Evolutionary conservation across 1,140 invertebrate genomes (phyloP), one percentile per base, ranked within the genome.

Genomic region (Leptinotarsa defecta): DNA sequence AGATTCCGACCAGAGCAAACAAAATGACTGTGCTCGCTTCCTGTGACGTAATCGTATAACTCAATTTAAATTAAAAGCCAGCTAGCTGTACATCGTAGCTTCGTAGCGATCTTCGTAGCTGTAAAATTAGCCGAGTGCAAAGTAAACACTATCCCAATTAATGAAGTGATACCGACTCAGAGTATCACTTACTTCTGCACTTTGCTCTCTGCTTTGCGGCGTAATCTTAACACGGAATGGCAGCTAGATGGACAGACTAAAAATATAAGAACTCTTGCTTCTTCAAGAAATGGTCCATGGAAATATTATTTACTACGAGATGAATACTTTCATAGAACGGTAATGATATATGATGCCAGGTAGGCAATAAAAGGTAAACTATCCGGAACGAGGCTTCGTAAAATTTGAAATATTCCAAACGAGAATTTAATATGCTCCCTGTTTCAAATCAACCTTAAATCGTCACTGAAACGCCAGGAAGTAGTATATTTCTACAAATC

Each of bases 111-210:
- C 43, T 19, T 17, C 65, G 65, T 68, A 68, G 15, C 65, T 68
- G 65, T 68, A 68, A 68, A 68, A 43, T 68, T 68, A 43, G 65
- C 17, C 65, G 65, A 68, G 65, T 68, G 65, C 65, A 68, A 68
- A 68, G 65, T 68, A 68, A 68, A 68, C 65, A 68, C 24, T 27
- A 68, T 68, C 65, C 43, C 65, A 68, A 68, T 68, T 68, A 68
- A 68, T 68, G 65, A 68, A 68, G 65, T 68, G 65, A 68, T 68
- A 68, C 65, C 65, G 22, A 24, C 65, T 68, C 43, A 43, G 65
- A 68, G 43, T 27, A 68, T 24, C 19, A 68, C 43, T 68, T 43
- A 68, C 17, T 57, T 19, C 27, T 68, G 65, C 65, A 68, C 22
- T 68, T 68, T 43, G 19, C 65, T 27, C 65, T 43, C 22, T 68